A percentile compares a stretch with the other conserved stretches of the same genome.
These are phyloP conservation scores for Coreoperca whiteheadi DNA, from an alignment of 2,113 vertebrate genomes.

Conservation along the genomic window DNA sequence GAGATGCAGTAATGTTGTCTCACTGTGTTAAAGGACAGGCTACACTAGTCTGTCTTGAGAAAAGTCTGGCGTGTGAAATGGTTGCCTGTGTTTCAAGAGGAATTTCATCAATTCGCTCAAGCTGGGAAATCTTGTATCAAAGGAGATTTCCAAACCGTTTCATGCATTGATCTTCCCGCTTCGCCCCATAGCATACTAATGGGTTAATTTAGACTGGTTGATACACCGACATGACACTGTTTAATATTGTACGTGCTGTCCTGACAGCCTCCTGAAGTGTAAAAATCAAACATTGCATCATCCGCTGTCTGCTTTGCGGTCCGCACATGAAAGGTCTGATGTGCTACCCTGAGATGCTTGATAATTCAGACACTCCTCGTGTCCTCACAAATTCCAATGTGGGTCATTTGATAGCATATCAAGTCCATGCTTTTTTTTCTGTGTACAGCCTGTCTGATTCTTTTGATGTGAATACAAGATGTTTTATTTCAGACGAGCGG, in stretches of 20 bases:
- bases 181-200: constrained; percentile 79
- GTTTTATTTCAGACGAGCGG: constrained; percentile 70
- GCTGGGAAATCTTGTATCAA: constrained; percentile 84
- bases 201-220: constrained; percentile 78
- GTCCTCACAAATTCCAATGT: constrained; percentile 60
- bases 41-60: constrained; percentile 54
- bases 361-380: constrained; percentile 57
- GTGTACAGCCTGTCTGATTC: constrained; percentile 25
- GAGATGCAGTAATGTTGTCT: constrained; percentile 20
- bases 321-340: constrained; percentile 68
- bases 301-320: constrained; percentile 62
- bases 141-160: constrained; percentile 84
- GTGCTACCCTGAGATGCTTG: constrained; percentile 46
- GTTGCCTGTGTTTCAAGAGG: constrained; percentile 81
- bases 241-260: constrained; percentile 75
- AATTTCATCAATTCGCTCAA: constrained; percentile 83
- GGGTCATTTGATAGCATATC: constrained; percentile 65
- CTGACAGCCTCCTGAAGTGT: constrained; percentile 73
- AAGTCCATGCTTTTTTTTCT: neutral
- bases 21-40: constrained; percentile 50
- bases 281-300: constrained; percentile 81
- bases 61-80: constrained; percentile 73
- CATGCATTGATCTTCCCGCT: constrained; percentile 79
- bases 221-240: constrained; percentile 74
- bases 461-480: constrained; percentile 57